Percentiles rank a stretch among this genome's conserved stretches.
Evolutionary conservation across 2,113 vertebrate species (phyloP).

Genomic region (Tursiops truncatus): DNA sequence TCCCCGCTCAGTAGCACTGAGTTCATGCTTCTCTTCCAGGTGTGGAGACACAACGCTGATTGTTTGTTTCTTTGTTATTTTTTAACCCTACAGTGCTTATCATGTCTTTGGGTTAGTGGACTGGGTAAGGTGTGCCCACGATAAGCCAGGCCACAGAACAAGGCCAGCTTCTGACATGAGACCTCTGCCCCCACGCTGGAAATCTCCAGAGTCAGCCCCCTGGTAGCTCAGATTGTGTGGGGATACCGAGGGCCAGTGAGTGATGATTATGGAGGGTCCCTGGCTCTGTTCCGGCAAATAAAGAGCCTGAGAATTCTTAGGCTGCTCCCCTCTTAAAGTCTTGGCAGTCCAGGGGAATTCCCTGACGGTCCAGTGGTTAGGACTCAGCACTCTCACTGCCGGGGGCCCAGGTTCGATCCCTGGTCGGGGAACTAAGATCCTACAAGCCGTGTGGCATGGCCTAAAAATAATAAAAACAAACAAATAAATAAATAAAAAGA

Average conservation of each 20-base stretch:
- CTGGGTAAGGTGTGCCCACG: neutral
- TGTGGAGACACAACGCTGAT: neutral
- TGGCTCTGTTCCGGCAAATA: neutral
- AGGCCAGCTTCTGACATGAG: neutral
- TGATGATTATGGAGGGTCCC: neutral
- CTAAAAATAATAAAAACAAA: neutral
- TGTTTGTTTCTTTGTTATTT: neutral
- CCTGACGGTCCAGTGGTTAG: neutral
- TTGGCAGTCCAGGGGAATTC: neutral
- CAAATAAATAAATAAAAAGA: neutral
- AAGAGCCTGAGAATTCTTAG: neutral
- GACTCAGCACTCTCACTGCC: neutral
- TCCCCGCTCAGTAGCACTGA: too few species aligned
- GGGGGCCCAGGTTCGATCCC: neutral
- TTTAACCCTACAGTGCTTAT: neutral
- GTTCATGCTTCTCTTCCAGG: neutral
- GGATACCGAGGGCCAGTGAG: neutral
- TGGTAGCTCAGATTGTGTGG: accelerated
- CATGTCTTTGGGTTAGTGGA: neutral
- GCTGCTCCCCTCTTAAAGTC: neutral
- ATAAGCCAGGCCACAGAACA: neutral
- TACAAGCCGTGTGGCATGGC: accelerated
- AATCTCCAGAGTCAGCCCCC: neutral
- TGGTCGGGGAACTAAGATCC: neutral
- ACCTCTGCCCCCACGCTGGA: neutral